Conservation (phyloP, 2,888 invertebrate genomes). For the Brachylomia viminalis region DNA sequence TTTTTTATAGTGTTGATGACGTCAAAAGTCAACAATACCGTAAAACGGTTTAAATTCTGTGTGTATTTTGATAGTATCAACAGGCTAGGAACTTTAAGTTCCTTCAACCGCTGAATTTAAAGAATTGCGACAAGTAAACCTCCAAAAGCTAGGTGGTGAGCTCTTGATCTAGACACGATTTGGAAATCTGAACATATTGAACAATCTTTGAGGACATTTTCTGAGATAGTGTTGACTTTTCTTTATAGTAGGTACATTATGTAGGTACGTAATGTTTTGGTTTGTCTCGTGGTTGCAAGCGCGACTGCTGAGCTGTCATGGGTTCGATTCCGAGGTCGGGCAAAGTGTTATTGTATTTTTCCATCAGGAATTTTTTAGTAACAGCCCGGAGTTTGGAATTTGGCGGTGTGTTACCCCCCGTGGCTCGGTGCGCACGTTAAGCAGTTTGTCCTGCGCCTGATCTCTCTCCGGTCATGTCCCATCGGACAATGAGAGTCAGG, state of each 20-base stretch:
- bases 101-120: slow-evolving; percentile 35
- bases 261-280: background rate
- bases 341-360: too few relatives aligned
- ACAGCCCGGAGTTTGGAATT: too few relatives aligned
- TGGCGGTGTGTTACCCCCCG: too few relatives aligned
- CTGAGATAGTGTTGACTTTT: slow-evolving; percentile 1
- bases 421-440: too few relatives aligned
- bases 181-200: slow-evolving; percentile 44
- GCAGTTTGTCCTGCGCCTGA: too few relatives aligned
- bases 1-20: background rate
- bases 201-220: slow-evolving; percentile 38
- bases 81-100: slow-evolving; percentile 5
- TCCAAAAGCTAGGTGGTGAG: slow-evolving; percentile 43
- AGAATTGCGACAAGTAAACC: slow-evolving; percentile 42
- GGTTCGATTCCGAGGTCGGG: too few relatives aligned
- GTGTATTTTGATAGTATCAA: slow-evolving; percentile 19
- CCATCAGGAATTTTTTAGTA: too few relatives aligned
- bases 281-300: too few relatives aligned
- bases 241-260: background rate
- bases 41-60: background rate
- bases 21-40: background rate
- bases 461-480: too few relatives aligned
- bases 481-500: too few relatives aligned
- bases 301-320: too few relatives aligned
- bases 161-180: slow-evolving; percentile 56